Evolutionary conservation across 2,888 invertebrate genomes (phyloP), one percentile per base, ranked within the genome.

Genomic region (Ophion ellenae): DNA sequence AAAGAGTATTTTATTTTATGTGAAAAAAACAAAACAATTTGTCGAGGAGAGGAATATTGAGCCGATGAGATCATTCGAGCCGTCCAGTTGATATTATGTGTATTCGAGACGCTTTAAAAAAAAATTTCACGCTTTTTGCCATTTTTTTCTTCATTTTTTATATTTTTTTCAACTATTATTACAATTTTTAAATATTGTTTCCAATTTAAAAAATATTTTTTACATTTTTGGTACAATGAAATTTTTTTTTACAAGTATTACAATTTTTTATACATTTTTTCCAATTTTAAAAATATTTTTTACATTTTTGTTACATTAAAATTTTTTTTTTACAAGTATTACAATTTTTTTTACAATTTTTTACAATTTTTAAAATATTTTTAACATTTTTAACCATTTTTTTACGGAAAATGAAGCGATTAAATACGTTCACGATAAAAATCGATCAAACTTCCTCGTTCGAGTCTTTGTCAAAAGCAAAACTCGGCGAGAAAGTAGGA

Each of bases 361-460:
- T n/a, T n/a, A n/a, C n/a, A n/a, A n/a, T n/a, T n/a, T n/a, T n/a
- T n/a, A n/a, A n/a, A n/a, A n/a, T n/a, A n/a, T n/a, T n/a, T n/a
- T n/a, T n/a, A n/a, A n/a, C n/a, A n/a, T n/a, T n/a, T n/a, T n/a
- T n/a, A n/a, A n/a, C n/a, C n/a, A n/a, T n/a, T n/a, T n/a, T n/a
- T n/a, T n/a, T n/a, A n/a, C n/a, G n/a, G n/a, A n/a, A n/a, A n/a
- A n/a, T n/a, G n/a, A n/a, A n/a, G n/a, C n/a, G n/a, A n/a, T n/a
- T n/a, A n/a, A n/a, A n/a, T n/a, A n/a, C 45, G 78, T 81, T 81
- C 57, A 69, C 86, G 85, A 80, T 81, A 80, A 80, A 84, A 82
- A 73, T 85, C 87, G 88, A 87, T 88, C 85, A 79, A 84, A 88
- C 86, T 87, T 85, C 85, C 88, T 88, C 77, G 80, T 85, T 84